Percentiles rank a stretch among this genome's conserved stretches.
Evolutionary conservation across 2,113 vertebrate genomes (phyloP).

Genomic region (Tachuris rubrigastra): DNA sequence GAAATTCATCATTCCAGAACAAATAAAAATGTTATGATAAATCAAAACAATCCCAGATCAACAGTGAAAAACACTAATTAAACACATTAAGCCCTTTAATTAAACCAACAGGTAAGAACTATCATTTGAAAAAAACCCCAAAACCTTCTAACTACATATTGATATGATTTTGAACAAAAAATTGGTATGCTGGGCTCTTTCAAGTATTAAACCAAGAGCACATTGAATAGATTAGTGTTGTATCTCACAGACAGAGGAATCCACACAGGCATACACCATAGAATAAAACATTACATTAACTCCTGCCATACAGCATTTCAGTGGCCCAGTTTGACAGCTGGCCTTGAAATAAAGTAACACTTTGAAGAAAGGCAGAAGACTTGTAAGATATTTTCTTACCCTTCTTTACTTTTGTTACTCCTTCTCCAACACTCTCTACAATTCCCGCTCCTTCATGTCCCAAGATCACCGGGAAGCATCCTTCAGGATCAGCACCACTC

Average conservation of each 20-base stretch:
- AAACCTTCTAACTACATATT: neutral
- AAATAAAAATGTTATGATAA: neutral
- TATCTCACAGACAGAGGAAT: neutral
- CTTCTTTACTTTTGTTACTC: slow-evolving; percentile 90
- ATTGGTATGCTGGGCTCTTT: neutral
- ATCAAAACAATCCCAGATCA: neutral
- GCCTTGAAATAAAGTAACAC: neutral
- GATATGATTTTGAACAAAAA: neutral
- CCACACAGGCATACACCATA: neutral
- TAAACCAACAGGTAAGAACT: neutral
- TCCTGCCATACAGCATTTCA: neutral
- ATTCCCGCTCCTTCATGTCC: slow-evolving; percentile 83
- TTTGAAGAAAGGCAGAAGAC: neutral
- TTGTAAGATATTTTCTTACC: slow-evolving; percentile 68
- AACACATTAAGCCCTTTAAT: neutral
- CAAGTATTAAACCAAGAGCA: neutral
- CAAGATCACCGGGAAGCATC: slow-evolving; percentile 80
- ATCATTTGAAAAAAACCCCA: neutral
- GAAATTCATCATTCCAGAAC: neutral
- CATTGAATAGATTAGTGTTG: neutral
- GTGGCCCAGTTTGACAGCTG: neutral
- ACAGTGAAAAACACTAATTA: neutral
- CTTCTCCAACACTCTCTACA: slow-evolving; percentile 86
- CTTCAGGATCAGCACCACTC: slow-evolving; percentile 79
- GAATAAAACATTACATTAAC: neutral